Percentiles rank a stretch among this genome's conserved stretches.
Evolutionary conservation across 1,140 invertebrate species (phyloP).

Genomic region (Harpegnathos saltator): DNA sequence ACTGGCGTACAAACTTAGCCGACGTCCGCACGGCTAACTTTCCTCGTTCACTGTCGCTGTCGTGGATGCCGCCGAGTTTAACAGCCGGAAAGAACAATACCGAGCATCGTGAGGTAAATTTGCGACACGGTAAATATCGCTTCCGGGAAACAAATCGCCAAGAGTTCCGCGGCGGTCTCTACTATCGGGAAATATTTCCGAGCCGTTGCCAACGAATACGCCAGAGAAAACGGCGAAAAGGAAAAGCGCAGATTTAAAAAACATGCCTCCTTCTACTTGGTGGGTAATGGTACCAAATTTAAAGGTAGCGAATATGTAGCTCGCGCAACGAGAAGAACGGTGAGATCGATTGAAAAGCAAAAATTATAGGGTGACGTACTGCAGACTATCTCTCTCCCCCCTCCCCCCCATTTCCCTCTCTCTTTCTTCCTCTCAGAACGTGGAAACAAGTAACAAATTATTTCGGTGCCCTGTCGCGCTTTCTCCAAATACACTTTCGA

Average conservation of each 20-base stretch:
- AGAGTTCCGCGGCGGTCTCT: neutral
- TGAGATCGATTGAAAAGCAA: neutral
- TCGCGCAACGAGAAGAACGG: neutral
- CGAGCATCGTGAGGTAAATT: slow-evolving; percentile 27
- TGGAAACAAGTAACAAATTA: neutral
- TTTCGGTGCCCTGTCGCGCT: neutral
- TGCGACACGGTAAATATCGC: slow-evolving; percentile 40
- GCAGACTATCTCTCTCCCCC: too few relatives aligned
- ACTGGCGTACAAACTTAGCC: slow-evolving; percentile 53
- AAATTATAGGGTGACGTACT: too few relatives aligned
- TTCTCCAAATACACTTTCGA: slow-evolving; percentile 27
- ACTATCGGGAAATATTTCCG: slow-evolving; percentile 23
- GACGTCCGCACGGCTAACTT: slow-evolving; percentile 47
- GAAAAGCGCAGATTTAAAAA: neutral
- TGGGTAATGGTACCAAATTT: too few relatives aligned
- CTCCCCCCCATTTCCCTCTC: too few relatives aligned
- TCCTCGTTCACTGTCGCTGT: slow-evolving; percentile 37
- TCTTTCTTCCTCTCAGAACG: neutral
- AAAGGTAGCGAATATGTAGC: too few relatives aligned
- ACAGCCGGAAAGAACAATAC: slow-evolving; percentile 51
- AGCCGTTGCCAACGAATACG: neutral
- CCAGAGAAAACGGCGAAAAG: neutral
- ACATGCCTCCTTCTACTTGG: too few relatives aligned
- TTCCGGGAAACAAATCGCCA: slow-evolving; percentile 34
- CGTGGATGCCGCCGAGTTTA: slow-evolving; percentile 30